Conservation (phyloP, 2,797 vertebrate species). For the Cynodonichthys magdalenae region DNA sequence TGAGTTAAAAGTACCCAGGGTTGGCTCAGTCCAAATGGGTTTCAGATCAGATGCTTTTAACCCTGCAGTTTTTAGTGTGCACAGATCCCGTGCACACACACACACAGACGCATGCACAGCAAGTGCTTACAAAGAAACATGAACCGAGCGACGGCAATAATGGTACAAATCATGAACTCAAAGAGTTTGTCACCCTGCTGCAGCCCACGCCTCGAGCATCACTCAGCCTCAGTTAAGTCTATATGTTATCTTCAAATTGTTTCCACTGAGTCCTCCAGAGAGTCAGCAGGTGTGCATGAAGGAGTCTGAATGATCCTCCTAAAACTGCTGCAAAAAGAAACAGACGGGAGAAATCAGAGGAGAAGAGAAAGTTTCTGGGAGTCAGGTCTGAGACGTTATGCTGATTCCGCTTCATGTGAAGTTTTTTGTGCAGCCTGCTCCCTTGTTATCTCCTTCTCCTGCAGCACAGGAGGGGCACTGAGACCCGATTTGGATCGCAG, state of each 20-base stretch:
- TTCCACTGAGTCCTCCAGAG: conserved; percentile 41
- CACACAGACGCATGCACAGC: conserved; percentile 42
- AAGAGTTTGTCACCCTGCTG: conserved; percentile 42
- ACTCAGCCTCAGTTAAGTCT: conserved; percentile 50
- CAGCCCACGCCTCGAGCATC: conserved; percentile 33
- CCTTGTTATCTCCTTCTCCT: conserved; percentile 68
- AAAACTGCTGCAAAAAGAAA: conserved; percentile 35
- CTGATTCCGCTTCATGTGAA: conserved; percentile 65
- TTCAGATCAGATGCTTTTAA: no score
- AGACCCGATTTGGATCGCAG: conserved; percentile 59
- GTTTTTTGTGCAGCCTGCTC: conserved; percentile 63
- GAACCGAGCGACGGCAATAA: conserved; percentile 25
- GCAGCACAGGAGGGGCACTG: conserved; percentile 42
- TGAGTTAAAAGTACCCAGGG: no score
- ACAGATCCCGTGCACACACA: conserved; percentile 32
- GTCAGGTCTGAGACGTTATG: conserved; percentile 53
- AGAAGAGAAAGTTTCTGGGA: conserved; percentile 58
- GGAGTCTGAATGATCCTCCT: conserved; percentile 60
- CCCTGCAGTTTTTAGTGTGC: no score
- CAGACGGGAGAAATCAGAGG: conserved; percentile 30
- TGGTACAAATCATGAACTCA: conserved; percentile 37
- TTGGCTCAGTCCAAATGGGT: no score
- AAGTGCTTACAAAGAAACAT: conserved; percentile 5
- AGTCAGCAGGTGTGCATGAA: conserved; percentile 58
- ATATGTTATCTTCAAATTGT: conserved; percentile 41